Evolutionary conservation across 35 echinoderm and acorn worm genomes (phyloP), one percentile per base, ranked within the genome.

Genomic region (Acanthaster planci): DNA sequence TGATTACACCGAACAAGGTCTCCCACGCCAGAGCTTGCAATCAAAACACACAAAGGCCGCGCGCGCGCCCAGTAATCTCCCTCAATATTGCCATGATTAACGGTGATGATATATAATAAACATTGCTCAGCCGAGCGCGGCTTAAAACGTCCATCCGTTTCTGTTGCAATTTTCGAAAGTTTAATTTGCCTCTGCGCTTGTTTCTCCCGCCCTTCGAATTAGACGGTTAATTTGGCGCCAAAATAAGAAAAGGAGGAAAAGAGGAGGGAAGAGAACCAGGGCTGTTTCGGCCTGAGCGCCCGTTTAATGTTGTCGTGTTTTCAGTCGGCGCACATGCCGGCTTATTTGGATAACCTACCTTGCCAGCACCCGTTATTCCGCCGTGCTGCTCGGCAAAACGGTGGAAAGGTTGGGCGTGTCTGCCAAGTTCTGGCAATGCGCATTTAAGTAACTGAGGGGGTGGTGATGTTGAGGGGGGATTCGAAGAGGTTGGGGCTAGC

Each of bases 211-310:
- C 64, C 34, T 60, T 72, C 34, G 64, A 21, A 34, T 72, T 72
- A 72, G 29, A 72, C 64, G 64, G 2, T 72, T 31, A 72, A 72
- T 47, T 72, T 72, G 64, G 64, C 64, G 64, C 19, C 64, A 72
- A 72, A 72, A 31, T 14, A 34, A 30, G 2, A 72, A 34, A 26
- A 26, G 30, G 30, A 72, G 64, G 30, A 26, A 0, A 8, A 26
- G 26, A 30, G 9, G 64, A 10, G 14, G 26, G 64, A 31, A 14
- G 64, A n/a, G 8, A 72, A 72, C 64, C 64, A 12, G 2, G 18
- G 64, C 34, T 29, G 64, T 72, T 72, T 72, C 14, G 64, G 26
- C 21, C 23, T 72, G 26, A 72, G 64, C 64, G 30, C 14, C 34
- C 26, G 64, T 26, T 0, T 26, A 30, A 31, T 35, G 64, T 30